Conservation (phyloP, 1,140 invertebrate genomes). For the Solen grandis region DNA sequence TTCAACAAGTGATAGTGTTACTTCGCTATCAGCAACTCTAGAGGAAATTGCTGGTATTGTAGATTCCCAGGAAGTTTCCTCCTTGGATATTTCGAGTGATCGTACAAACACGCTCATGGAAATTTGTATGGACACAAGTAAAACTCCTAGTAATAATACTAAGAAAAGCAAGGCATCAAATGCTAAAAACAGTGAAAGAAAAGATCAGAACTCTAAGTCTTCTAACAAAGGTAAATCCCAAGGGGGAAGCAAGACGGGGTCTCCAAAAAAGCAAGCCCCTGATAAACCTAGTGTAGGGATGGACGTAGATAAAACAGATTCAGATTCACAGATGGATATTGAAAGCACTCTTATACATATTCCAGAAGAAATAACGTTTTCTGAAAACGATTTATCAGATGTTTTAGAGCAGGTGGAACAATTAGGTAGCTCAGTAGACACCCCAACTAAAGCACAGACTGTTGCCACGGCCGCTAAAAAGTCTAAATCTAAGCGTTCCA, state of each 20-base stretch:
- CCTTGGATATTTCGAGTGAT: neutral
- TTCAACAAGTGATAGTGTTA: conserved; percentile 38
- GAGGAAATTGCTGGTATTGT: conserved; percentile 46
- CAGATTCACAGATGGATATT: conserved; percentile 55
- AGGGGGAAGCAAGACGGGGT: neutral
- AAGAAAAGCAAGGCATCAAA: neutral
- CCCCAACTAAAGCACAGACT: conserved; percentile 1
- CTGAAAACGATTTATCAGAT: conserved; percentile 71
- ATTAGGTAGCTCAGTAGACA: conserved; percentile 48
- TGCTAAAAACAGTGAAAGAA: conserved; percentile 8
- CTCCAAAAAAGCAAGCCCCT: neutral
- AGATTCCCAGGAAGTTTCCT: neutral
- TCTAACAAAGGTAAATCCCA: neutral
- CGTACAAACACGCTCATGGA: neutral
- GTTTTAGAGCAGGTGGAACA: conserved; percentile 77
- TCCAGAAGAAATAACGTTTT: conserved; percentile 74
- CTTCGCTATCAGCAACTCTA: conserved; percentile 41
- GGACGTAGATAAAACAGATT: conserved; percentile 36
- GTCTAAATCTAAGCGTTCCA: conserved; percentile 62
- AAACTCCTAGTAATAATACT: neutral
- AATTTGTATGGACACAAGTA: neutral
- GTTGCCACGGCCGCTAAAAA: conserved; percentile 44
- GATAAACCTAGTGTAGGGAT: conserved; percentile 1
- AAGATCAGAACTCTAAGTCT: conserved; percentile 10
- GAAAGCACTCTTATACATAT: conserved; percentile 59